Conservation (phyloP, 2,888 invertebrate species). For the Hydropsyche betteni region DNA sequence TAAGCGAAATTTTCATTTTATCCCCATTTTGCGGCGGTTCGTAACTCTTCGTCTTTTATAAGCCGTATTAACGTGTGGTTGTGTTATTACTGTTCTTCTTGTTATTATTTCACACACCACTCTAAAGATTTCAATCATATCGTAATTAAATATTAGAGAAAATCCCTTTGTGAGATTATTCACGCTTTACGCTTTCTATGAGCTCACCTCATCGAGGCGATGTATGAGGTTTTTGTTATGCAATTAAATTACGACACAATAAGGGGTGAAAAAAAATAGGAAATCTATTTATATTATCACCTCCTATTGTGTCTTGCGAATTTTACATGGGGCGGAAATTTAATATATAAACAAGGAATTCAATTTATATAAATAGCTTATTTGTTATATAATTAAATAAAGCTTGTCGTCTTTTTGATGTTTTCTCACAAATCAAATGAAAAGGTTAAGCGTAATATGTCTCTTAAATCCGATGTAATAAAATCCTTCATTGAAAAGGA, state of each 20-base stretch:
- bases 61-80: not conserved
- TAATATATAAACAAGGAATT: not conserved
- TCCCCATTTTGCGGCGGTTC: not conserved
- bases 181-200: constrained; percentile 44
- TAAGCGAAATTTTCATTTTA: constrained; percentile 11
- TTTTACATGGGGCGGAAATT: not conserved
- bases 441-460: constrained; percentile 6
- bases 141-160: constrained; percentile 49
- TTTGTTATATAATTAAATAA: not conserved
- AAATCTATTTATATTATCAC: constrained; percentile 2
- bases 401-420: not conserved
- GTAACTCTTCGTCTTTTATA: constrained; percentile 1
- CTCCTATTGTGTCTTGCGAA: not conserved
- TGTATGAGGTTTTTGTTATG: constrained; percentile 37
- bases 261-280: constrained; percentile 17
- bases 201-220: constrained; percentile 37
- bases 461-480: constrained; percentile 18
- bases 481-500: constrained; percentile 30
- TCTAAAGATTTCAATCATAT: constrained; percentile 48
- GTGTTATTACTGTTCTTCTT: constrained; percentile 27
- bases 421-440: not conserved
- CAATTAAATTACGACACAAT: constrained; percentile 40
- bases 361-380: not conserved
- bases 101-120: constrained; percentile 12
- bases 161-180: constrained; percentile 50